Conservation (phyloP, 2,888 invertebrate genomes). For the Apoda limacodes region DNA sequence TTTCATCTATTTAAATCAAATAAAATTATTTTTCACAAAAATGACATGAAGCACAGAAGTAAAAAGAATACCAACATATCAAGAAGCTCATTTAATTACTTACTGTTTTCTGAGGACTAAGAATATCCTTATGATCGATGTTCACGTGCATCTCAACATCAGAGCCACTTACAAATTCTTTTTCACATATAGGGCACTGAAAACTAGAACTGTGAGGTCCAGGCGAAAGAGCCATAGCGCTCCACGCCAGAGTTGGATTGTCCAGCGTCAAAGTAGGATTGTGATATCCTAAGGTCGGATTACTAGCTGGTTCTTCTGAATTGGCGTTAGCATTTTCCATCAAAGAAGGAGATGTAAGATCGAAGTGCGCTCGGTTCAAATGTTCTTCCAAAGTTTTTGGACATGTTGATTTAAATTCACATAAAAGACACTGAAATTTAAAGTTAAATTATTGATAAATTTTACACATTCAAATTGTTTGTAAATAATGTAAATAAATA, state of each 20-base stretch:
- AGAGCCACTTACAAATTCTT: conserved; percentile 77
- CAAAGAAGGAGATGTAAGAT: conserved; percentile 80
- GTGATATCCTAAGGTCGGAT: conserved; percentile 37
- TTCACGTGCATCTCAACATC: conserved; percentile 89
- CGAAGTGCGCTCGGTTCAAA: conserved; percentile 86
- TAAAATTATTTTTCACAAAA: background rate
- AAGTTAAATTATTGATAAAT: conserved; percentile 5
- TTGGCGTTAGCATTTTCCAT: conserved; percentile 48
- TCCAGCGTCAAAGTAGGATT: conserved; percentile 24
- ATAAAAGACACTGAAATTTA: conserved; percentile 77
- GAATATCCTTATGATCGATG: conserved; percentile 84
- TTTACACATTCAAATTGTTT: no score
- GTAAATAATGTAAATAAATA: no score
- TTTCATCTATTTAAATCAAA: no score
- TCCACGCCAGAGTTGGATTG: conserved; percentile 33
- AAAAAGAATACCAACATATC: conserved; percentile 1
- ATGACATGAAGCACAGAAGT: background rate
- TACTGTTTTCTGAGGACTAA: conserved; percentile 73
- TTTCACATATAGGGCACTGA: conserved; percentile 84
- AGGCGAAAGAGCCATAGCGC: conserved; percentile 59
- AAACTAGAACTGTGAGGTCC: conserved; percentile 64
- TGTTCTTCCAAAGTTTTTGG: conserved; percentile 83
- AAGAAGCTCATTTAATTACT: conserved; percentile 25
- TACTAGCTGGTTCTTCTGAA: conserved; percentile 30
- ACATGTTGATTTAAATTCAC: conserved; percentile 80